Percentiles rank a stretch among this genome's conserved stretches.
phyloP scores from a whole-genome alignment of 2,888 invertebrate genomes.

The Pterobdella sp. region DNA sequence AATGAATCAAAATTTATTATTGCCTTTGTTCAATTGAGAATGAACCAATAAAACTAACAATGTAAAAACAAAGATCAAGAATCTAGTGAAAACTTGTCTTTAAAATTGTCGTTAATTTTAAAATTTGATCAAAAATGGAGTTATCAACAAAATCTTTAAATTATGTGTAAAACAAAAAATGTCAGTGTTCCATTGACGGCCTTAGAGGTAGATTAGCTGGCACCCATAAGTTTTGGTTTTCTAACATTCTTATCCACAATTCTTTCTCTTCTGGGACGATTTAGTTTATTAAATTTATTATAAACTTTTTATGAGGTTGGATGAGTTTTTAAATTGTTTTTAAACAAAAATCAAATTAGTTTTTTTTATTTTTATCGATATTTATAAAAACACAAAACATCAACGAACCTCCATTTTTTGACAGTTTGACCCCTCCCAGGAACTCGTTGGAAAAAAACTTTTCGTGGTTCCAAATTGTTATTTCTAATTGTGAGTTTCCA shows the following conservation, averaged over 20 bases:
- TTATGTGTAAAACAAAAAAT: no score
- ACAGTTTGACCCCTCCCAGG: slow-evolving; percentile 82
- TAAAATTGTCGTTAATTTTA: no score
- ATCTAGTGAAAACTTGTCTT: no score
- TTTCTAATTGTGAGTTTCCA: slow-evolving; percentile 72
- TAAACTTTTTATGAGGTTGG: neutral
- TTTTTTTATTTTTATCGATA: neutral
- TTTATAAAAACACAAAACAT: neutral
- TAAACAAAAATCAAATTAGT: neutral
- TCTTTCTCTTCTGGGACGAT: neutral
- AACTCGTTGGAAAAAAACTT: slow-evolving; percentile 83
- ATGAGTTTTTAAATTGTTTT: neutral
- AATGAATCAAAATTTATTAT: no score
- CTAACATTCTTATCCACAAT: neutral
- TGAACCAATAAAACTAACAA: no score
- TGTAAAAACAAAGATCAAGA: no score
- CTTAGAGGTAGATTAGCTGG: neutral
- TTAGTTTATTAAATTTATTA: neutral
- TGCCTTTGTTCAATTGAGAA: no score
- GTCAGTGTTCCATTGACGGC: neutral
- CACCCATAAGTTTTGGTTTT: neutral
- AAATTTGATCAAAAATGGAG: no score
- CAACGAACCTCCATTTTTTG: slow-evolving; percentile 70
- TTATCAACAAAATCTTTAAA: no score
- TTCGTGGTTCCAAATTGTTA: slow-evolving; percentile 92